Base-by-base conservation (phyloP, 2,888 invertebrate genomes). In the Aelia acuminata region DNA sequence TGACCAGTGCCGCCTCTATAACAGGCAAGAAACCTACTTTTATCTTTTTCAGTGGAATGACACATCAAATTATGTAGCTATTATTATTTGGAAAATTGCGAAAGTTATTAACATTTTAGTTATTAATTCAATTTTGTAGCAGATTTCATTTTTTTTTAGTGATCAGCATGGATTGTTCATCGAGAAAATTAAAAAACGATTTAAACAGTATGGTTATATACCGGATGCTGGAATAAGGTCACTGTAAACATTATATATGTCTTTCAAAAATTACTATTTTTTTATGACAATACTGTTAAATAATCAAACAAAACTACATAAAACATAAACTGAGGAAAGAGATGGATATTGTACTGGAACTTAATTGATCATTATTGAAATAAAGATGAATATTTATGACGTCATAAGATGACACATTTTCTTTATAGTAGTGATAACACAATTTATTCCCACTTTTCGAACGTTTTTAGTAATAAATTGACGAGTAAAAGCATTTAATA, bases 1-100 rank as follows among this genome's bases (percentile, higher is more conserved):
- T 1, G n/a, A 80, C 80, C 80, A 80, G n/a, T 43, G 80, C 80
- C 80, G 39, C 80, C 43, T 80, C 43, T 80, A 80, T 80, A 80
- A 80, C 80, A 43, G 43, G 43, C n/a, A 22, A 11, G 43, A 47
- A 80, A 80, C 80, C 80, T 80, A 80, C 80, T n/a, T 13, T 80
- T 43, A 13, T 20, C 35, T n/a, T 43, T 80, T 11, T 15, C 7
- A n/a, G n/a, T 3, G 0, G 43, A 80, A 43, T 80, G 80, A 80
- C 10, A 35, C 43, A 43, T 10, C 80, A 43, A 80, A 35, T 80
- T 43, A 80, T 22, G 63, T 35, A 70, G 35, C 63, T 35, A 35
- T 70, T 35, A 35, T 70, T 70, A 5, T 70, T 35, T 70, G 63
- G 31, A 4, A 20, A 31, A 70, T 70, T 35, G 31, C 5, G 1